Evolutionary conservation across 1,140 invertebrate genomes (phyloP), one percentile per base, ranked within the genome.

Genomic region (Zelostemma sp.): DNA sequence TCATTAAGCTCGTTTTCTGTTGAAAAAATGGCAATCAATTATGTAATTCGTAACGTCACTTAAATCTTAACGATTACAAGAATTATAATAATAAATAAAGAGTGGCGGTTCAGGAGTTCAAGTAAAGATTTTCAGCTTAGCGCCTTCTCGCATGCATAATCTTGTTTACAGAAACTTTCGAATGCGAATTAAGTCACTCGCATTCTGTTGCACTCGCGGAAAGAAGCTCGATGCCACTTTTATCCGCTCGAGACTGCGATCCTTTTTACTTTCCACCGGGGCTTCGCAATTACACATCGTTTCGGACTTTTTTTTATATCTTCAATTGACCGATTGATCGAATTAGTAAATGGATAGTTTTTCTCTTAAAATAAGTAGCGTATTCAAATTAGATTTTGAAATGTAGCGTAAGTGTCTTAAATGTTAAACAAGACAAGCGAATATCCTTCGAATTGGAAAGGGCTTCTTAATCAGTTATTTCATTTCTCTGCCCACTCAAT

Each of bases 391-490:
- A 2, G 9, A 12, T 38, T 38, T 38, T 38, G 35, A 38, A 38
- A 38, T 11, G 35, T 11, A 11, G 14, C 14, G 14, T 12, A n/a
- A n/a, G n/a, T n/a, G n/a, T n/a, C n/a, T n/a, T n/a, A n/a, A 38
- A 38, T 11, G 9, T 11, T 38, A n/a, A 38, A 38, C 5, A 38
- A 38, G 14, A n/a, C 35, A 38, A 38, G 2, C 35, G 14, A 38
- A 12, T 38, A 38, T 38, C 35, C 35, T 38, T 38, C 35, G 35
- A 38, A 38, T 38, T 38, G 35, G 35, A 38, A 38, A 38, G 35
- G 35, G 35, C 35, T 4, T 38, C 9, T 38, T 38, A 11, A n/a
- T 38, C 9, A 38, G 14, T 11, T n/a, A 38, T 38, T 38, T 38
- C 9, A 38, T 38, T 38, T 38, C 35, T 38, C 35, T n/a, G 14